Percentiles rank a stretch among this genome's conserved stretches.
Evolutionary conservation across 2,888 invertebrate species (phyloP).

Genomic region (Drosophila diplacantha): DNA sequence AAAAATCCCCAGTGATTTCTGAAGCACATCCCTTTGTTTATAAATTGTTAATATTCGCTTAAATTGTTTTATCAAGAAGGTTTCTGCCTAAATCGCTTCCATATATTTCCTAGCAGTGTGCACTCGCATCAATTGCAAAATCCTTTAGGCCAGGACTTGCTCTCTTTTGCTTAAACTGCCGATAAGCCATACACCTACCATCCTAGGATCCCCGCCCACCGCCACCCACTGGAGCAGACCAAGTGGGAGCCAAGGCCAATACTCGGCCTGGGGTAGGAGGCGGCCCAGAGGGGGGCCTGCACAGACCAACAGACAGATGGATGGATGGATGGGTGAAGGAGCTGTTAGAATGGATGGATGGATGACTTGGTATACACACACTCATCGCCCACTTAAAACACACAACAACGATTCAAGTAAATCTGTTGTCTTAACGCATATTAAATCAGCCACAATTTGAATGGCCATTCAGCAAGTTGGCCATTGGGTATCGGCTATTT

Average conservation of each 20-base stretch:
- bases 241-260: conserved; percentile 13
- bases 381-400: conserved; percentile 30
- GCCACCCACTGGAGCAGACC: not conserved
- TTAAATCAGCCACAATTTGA: conserved; percentile 67
- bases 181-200: conserved; percentile 8
- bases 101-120: conserved; percentile 1
- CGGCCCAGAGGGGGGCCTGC: not conserved
- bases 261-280: conserved; percentile 1
- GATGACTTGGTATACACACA: conserved; percentile 20
- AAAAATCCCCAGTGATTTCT: not conserved
- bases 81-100: not conserved
- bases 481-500: conserved; percentile 29
- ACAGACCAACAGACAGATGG: conserved; percentile 4
- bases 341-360: conserved; percentile 1
- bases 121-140: conserved; percentile 37
- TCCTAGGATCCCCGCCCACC: not conserved
- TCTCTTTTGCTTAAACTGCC: conserved; percentile 11
- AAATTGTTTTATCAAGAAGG: not conserved
- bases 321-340: conserved; percentile 1
- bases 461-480: conserved; percentile 53
- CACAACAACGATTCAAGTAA: conserved; percentile 39
- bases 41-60: not conserved
- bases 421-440: conserved; percentile 72
- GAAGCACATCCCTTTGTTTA: not conserved
- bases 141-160: conserved; percentile 48